These are phyloP conservation scores for Perca flavescens DNA, from an alignment of 2,113 vertebrate genomes.

Conservation along the genomic window DNA sequence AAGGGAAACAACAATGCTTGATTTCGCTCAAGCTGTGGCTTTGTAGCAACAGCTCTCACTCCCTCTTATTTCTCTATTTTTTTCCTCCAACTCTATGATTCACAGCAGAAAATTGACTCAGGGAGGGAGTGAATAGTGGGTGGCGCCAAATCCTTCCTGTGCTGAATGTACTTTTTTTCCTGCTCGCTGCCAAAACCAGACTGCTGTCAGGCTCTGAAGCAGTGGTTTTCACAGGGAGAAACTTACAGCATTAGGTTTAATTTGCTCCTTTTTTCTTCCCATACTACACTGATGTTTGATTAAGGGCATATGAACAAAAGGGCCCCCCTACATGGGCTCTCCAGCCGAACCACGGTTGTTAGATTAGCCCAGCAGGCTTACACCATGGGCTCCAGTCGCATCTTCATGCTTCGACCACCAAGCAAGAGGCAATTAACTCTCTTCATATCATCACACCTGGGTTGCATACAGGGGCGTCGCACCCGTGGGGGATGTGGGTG, in stretches of 20 bases:
- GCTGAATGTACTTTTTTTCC: constrained; percentile 19
- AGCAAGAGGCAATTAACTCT: constrained; percentile 5
- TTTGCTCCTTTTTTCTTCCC: constrained; percentile 1
- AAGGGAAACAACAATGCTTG: constrained; percentile 65
- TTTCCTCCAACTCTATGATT: constrained; percentile 54
- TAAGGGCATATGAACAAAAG: constrained; percentile 56
- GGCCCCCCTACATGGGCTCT: constrained; percentile 31
- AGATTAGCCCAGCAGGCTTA: constrained; percentile 48
- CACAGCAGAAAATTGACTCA: constrained; percentile 69
- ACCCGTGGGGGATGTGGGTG: too few species aligned
- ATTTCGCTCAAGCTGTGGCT: constrained; percentile 64
- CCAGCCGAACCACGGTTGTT: constrained; percentile 40
- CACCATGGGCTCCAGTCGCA: constrained; percentile 31
- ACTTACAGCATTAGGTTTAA: constrained; percentile 36
- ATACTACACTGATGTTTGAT: constrained; percentile 1
- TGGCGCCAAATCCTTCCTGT: constrained; percentile 53
- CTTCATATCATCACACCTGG: constrained; percentile 12
- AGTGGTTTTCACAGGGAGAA: not conserved
- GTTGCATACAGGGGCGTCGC: too few species aligned
- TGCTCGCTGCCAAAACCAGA: constrained; percentile 18
- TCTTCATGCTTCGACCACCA: constrained; percentile 19
- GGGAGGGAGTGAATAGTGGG: constrained; percentile 41
- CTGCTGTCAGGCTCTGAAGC: constrained; percentile 26
- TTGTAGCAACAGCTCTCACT: constrained; percentile 50
- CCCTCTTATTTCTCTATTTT: constrained; percentile 27